Evolutionary conservation across 2,888 invertebrate species (phyloP), one percentile per base, ranked within the genome.

Genomic region (Therioaphis trifolii): DNA sequence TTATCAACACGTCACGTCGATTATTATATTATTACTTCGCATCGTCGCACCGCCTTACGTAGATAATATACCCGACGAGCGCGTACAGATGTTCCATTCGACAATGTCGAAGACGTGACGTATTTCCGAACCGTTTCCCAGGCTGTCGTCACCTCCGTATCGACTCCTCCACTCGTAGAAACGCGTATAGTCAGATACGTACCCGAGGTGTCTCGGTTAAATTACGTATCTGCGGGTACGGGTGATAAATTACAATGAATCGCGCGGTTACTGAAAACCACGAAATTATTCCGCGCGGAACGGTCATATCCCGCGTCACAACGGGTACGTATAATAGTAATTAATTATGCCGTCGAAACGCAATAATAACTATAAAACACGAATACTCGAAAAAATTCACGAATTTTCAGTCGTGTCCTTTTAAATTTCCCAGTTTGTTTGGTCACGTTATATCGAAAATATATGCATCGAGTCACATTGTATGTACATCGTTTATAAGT

Each of bases 1-100:
- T 82, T 82, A 82, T 82, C 72, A 82, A 82, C 80, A 82, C 80
- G 80, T 82, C 80, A 82, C 80, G 80, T 82, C 80, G 35, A 82
- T 82, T 69, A n/a, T n/a, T n/a, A n/a, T 82, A 77, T 61, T n/a
- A 27, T 21, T 7, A 18, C 18, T 11, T 21, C 46, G 35, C 11
- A 29, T 52, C 63, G 63, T 66, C n/a, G n/a, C n/a, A n/a, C n/a
- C n/a, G n/a, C n/a, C n/a, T n/a, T 66, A 11, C 5, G 18, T n/a
- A 61, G 29, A 66, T 35, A 66, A 66, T 0, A 18, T 35, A 11
- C 7, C 5, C 27, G 14, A 14, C 24, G 52, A 7, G 18, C 52
- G 7, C 43, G 12, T 12, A 5, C 5, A 43, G 43, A 43, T 18
- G 15, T 52, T 52, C 18, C 52, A 3, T 43, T 43, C 27, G n/a